These are phyloP conservation scores for Leptobrachium ailaonicum DNA, from an alignment of 2,113 vertebrate genomes.

Conservation along the genomic window DNA sequence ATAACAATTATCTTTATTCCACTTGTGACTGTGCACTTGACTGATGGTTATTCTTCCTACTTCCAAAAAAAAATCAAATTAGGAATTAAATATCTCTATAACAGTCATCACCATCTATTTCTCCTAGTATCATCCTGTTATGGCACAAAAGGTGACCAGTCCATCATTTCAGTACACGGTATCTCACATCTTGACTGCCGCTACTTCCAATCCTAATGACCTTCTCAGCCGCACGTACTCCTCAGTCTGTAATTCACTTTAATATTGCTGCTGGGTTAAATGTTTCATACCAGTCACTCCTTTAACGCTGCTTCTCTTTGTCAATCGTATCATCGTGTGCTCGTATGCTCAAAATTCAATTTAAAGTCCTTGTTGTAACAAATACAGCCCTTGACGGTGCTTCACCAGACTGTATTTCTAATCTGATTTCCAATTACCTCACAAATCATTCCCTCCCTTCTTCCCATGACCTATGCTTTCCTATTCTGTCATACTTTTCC, in stretches of 20 bases:
- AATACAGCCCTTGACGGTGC: neutral
- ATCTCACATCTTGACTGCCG: neutral
- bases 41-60: no score
- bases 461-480: neutral
- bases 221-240: neutral
- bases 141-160: no score
- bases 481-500: neutral
- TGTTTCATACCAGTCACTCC: neutral
- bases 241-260: neutral
- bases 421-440: neutral
- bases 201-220: no score
- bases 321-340: neutral
- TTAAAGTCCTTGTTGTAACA: neutral
- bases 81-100: no score
- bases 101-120: no score
- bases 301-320: neutral
- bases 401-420: neutral
- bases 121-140: no score
- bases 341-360: neutral
- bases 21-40: no score
- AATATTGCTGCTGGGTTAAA: neutral
- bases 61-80: no score
- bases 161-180: neutral
- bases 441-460: neutral
- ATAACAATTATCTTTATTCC: no score